Conservation (phyloP, 2,888 invertebrate species). For the Morpho achilles region DNA sequence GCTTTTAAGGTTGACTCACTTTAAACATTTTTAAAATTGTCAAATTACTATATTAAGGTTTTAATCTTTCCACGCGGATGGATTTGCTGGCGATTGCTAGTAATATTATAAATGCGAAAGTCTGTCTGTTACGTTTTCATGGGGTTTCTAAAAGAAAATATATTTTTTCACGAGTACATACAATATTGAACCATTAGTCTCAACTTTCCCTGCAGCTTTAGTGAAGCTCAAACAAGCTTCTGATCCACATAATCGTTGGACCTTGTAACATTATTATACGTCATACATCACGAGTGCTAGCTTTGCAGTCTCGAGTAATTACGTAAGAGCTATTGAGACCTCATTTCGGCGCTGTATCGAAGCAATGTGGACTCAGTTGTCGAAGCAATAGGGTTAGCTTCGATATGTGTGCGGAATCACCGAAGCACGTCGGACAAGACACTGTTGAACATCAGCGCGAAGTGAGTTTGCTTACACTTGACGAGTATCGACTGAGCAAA, state of each 20-base stretch:
- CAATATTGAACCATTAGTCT: too few relatives aligned
- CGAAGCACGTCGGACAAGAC: slow-evolving; percentile 19
- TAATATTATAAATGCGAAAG: too few relatives aligned
- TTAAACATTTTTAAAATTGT: too few relatives aligned
- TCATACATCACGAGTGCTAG: slow-evolving; percentile 11
- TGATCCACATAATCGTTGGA: slow-evolving; percentile 12
- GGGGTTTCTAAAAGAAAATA: too few relatives aligned
- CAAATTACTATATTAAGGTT: too few relatives aligned
- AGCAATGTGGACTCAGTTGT: slow-evolving; percentile 10
- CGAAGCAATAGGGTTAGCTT: not conserved
- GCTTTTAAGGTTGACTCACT: too few relatives aligned
- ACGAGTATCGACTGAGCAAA: slow-evolving; percentile 19
- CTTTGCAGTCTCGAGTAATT: slow-evolving; percentile 21
- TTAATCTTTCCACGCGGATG: too few relatives aligned
- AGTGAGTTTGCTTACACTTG: slow-evolving; percentile 19
- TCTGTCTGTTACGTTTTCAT: too few relatives aligned
- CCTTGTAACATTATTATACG: slow-evolving; percentile 10
- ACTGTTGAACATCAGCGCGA: slow-evolving; percentile 17
- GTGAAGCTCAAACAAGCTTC: not conserved
- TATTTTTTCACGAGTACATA: too few relatives aligned
- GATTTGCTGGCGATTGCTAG: too few relatives aligned
- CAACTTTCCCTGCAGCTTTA: not conserved
- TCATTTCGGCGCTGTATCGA: slow-evolving; percentile 6
- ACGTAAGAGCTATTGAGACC: slow-evolving; percentile 18
- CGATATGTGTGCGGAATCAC: slow-evolving; percentile 4